Base-by-base conservation (phyloP, 2,113 vertebrate species). In the Leptosomus discolor region DNA sequence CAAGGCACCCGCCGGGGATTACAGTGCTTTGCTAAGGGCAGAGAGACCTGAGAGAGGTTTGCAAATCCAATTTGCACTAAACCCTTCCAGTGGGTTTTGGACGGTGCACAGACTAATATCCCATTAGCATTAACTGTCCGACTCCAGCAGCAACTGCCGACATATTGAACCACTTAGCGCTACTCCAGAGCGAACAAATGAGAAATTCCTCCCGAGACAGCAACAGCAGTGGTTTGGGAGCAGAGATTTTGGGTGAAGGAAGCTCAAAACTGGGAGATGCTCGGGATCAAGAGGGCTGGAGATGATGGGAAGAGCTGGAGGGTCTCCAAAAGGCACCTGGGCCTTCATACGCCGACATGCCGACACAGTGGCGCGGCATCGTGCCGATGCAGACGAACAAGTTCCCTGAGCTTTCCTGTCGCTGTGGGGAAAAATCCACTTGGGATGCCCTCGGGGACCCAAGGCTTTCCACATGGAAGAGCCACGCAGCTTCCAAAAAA, bases 51-150 rank as follows among this genome's bases (percentile, higher is more conserved):
- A 14, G 54, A 43, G 57, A 58, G 90, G 63, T 93, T 92, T 39
- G 64, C 90, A 95, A 93, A 96, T 96, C 96, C 96, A 94, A 93
- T 96, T 93, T 94, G 94, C 51, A 0, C 92, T 92, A 92, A 97
- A 93, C 4, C 90, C 82, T 85, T 30, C 17, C 90, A 11, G 93
- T 6, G 90, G 88, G 92, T 56, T 91, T 92, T 92, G 94, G 94
- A 85, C 3, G 2, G 43, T 82, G 92, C 88, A 12, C 36, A 32
- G 94, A 2, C 71, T 29, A 39, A 63, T 46, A 90, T 95, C 97
- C 56, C 90, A 3, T n/a, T 4, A 73, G 92, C 74, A 27, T 90
- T 93, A 37, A 23, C 57, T 22, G 82, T 21, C 95, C 71, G 4
- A 37, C 74, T 82, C 70, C 92, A 53, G 81, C 37, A 23, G 89